Evolutionary conservation across 2,888 invertebrate species (phyloP).

Genomic region (Clanis bilineata): DNA sequence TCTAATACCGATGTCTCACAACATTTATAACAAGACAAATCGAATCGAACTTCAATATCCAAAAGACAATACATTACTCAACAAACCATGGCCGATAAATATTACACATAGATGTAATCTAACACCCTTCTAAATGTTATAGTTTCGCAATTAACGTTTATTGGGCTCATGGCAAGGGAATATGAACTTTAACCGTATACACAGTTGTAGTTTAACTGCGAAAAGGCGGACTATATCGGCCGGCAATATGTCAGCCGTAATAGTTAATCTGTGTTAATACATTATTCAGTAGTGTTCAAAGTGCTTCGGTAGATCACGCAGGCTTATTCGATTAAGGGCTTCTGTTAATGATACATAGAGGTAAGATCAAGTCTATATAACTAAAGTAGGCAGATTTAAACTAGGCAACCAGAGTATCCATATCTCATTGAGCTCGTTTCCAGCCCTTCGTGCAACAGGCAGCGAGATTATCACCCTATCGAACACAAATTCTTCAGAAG

Average conservation of each 20-base stretch:
- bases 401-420: too few relatives aligned
- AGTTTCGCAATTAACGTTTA: conserved; percentile 13
- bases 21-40: background rate
- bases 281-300: background rate
- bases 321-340: too few relatives aligned
- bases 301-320: background rate
- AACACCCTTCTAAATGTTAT: conserved; percentile 10
- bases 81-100: background rate
- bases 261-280: background rate
- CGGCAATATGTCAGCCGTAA: background rate
- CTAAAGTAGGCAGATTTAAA: too few relatives aligned
- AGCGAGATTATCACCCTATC: too few relatives aligned
- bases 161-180: conserved; percentile 19
- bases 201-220: background rate
- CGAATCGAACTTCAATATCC: too few relatives aligned
- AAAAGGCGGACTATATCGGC: conserved; percentile 1
- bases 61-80: background rate
- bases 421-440: too few relatives aligned
- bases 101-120: background rate
- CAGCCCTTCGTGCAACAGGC: too few relatives aligned
- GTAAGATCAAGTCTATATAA: too few relatives aligned
- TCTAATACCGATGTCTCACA: too few relatives aligned
- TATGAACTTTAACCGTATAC: conserved; percentile 20
- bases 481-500: too few relatives aligned
- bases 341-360: too few relatives aligned